Conservation (phyloP, 2,797 vertebrate species). For the Rhodeus uyekii region DNA sequence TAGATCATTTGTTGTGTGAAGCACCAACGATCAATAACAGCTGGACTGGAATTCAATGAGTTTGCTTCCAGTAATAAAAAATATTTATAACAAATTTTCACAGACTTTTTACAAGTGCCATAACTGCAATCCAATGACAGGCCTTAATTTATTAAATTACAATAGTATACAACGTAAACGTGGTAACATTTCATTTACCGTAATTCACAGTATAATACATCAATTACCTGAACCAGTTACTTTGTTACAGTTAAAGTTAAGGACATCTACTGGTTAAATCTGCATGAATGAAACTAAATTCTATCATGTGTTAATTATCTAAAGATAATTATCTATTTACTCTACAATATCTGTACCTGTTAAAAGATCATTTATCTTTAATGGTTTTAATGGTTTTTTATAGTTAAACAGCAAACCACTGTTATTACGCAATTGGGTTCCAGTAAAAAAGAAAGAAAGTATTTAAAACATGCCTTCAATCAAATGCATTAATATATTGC, state of each 20-base stretch:
- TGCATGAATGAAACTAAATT: not conserved
- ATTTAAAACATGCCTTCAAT: not conserved
- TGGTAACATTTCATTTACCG: too few relatives aligned
- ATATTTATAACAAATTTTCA: not conserved
- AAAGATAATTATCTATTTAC: too few relatives aligned
- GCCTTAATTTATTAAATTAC: not conserved
- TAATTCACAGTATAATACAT: too few relatives aligned
- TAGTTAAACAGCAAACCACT: not conserved
- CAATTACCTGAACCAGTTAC: not conserved
- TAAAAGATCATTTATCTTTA: not conserved
- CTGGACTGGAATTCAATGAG: too few relatives aligned
- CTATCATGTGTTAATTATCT: too few relatives aligned
- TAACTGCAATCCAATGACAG: not conserved
- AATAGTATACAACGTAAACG: not conserved
- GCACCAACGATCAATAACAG: not conserved
- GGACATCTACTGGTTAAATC: not conserved
- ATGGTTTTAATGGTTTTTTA: too few relatives aligned
- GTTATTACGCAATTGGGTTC: not conserved
- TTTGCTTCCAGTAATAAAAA: too few relatives aligned
- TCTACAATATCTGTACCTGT: too few relatives aligned
- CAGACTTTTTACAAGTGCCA: not conserved
- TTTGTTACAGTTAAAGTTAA: not conserved
- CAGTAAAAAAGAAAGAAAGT: not conserved
- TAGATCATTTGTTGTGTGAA: not conserved
- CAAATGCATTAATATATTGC: not conserved